Percentiles rank a stretch among this genome's conserved stretches.
Conservation (phyloP, 1,140 invertebrate species). For the Apis florea region DNA sequence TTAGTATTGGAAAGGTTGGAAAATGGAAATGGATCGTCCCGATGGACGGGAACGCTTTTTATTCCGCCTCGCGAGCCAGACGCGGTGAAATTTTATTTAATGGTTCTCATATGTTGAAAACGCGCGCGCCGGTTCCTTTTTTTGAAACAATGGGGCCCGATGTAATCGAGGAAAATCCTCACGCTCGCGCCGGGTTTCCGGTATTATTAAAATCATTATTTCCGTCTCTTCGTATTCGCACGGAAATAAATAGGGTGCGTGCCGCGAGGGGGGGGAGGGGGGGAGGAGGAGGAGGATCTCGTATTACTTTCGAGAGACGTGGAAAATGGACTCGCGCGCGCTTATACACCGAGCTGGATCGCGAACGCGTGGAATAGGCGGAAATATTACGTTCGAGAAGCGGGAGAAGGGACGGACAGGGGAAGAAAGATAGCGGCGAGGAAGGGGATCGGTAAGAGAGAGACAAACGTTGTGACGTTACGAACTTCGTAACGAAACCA, state of each 20-base stretch:
- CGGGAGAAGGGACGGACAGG: slow-evolving; percentile 29
- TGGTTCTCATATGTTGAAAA: slow-evolving; percentile 37
- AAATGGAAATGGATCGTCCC: slow-evolving; percentile 50
- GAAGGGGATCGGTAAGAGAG: not conserved
- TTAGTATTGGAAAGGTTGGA: slow-evolving; percentile 26
- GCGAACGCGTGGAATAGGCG: slow-evolving; percentile 57
- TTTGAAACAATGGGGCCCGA: slow-evolving; percentile 30
- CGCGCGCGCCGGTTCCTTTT: slow-evolving; percentile 18
- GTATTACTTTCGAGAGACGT: slow-evolving; percentile 61
- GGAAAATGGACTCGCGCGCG: slow-evolving; percentile 55
- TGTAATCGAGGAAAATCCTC: slow-evolving; percentile 42
- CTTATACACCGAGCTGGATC: not conserved
- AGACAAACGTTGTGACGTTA: slow-evolving; percentile 52
- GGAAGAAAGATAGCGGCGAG: slow-evolving; percentile 1
- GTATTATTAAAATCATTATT: slow-evolving; percentile 66
- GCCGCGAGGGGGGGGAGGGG: slow-evolving; percentile 4
- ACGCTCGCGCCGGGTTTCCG: slow-evolving; percentile 11
- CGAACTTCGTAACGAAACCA: slow-evolving; percentile 35
- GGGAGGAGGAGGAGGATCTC: not conserved
- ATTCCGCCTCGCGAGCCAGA: not conserved
- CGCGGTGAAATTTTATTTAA: slow-evolving; percentile 46
- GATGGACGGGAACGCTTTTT: slow-evolving; percentile 41
- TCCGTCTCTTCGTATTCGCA: slow-evolving; percentile 49
- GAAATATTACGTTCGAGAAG: slow-evolving; percentile 61
- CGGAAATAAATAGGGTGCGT: slow-evolving; percentile 60